Conservation (phyloP, 2,888 invertebrate species). For the Globia sparganii region DNA sequence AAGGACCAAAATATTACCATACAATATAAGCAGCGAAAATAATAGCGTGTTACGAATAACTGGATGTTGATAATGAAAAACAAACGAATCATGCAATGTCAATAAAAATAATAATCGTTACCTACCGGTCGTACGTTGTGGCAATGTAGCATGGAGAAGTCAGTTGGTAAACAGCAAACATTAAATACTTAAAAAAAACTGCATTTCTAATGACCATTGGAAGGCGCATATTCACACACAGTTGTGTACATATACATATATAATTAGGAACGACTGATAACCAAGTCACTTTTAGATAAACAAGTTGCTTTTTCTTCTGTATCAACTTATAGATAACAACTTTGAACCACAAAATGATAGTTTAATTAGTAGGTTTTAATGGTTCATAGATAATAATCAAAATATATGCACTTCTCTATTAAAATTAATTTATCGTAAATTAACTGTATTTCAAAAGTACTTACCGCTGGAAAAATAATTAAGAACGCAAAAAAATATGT, state of each 20-base stretch:
- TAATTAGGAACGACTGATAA: not conserved
- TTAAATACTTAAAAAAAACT: not conserved
- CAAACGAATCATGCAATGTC: not conserved
- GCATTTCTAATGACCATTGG: not conserved
- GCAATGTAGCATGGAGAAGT: not conserved
- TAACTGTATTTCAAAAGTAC: not conserved
- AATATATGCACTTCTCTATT: too few species aligned
- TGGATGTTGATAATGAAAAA: slow-evolving; percentile 11
- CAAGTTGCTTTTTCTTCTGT: not conserved
- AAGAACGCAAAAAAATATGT: not conserved
- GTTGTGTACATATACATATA: not conserved
- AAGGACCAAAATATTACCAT: not conserved
- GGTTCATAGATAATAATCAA: not conserved
- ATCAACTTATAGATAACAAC: not conserved
- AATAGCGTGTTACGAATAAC: not conserved
- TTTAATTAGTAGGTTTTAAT: not conserved
- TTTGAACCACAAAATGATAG: not conserved
- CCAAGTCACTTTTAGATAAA: not conserved
- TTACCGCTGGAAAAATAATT: not conserved
- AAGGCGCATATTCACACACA: not conserved
- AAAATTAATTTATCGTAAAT: not conserved
- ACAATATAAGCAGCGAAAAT: not conserved
- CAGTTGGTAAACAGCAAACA: not conserved
- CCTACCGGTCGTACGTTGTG: not conserved
- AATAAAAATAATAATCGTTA: slow-evolving; percentile 1